These are phyloP conservation scores for Macaria liturata DNA, from an alignment of 2,888 invertebrate genomes.

Conservation along the genomic window DNA sequence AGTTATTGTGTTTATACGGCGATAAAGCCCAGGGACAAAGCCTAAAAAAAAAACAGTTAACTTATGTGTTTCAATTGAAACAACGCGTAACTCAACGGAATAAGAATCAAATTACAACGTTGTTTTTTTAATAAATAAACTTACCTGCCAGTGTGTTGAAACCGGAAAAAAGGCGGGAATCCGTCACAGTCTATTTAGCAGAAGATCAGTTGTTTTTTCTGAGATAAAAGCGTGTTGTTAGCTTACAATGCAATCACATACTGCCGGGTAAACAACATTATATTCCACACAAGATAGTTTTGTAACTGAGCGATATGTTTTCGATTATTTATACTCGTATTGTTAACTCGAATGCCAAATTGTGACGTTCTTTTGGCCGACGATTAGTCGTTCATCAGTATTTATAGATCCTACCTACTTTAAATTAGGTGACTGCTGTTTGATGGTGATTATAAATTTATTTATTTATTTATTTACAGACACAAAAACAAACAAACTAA, in stretches of 20 bases:
- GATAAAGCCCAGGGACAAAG: too few species aligned
- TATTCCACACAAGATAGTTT: conserved; percentile 25
- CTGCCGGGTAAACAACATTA: conserved; percentile 30
- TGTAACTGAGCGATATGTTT: neutral
- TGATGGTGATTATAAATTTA: too few species aligned
- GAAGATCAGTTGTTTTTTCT: conserved; percentile 20
- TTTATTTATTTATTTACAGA: too few species aligned
- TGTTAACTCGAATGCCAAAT: conserved; percentile 18
- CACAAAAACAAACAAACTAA: too few species aligned
- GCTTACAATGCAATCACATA: conserved; percentile 27
- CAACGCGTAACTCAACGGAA: neutral
- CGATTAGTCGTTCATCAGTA: neutral
- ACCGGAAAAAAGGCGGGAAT: conserved; percentile 21
- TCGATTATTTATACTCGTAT: too few species aligned
- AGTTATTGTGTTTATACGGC: too few species aligned
- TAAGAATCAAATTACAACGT: conserved; percentile 7
- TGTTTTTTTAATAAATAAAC: conserved; percentile 3
- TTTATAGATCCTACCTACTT: conserved; percentile 2
- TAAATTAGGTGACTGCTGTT: too few species aligned
- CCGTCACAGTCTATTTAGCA: conserved; percentile 20
- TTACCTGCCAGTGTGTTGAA: conserved; percentile 20
- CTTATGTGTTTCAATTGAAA: neutral
- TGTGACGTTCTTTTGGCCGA: conserved; percentile 19
- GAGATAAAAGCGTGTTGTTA: conserved; percentile 25
- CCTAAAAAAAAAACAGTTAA: too few species aligned